Evolutionary conservation across 2,888 invertebrate species (phyloP), one percentile per base, ranked within the genome.

Genomic region (Patella depressa): DNA sequence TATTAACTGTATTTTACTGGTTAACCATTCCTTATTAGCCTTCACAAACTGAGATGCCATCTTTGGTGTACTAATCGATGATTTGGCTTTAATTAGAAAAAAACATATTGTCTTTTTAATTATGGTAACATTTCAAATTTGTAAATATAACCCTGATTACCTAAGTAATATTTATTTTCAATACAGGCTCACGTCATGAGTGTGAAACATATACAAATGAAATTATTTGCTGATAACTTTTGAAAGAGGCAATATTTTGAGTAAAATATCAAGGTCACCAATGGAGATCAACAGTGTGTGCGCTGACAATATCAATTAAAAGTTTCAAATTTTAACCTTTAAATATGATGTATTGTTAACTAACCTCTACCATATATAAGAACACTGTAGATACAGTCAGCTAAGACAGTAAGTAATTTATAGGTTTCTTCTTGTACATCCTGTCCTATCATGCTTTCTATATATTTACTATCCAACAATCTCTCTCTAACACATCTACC

Each of bases 1-100:
- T 54, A 90, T 83, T 14, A 83, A 80, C 24, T 89, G 87, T 24
- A 89, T 82, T 79, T 88, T 89, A 34, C 85, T 84, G 71, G 83
- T 81, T 70, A 89, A 81, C 89, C 89, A 90, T 72, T 89, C 88
- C 75, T 88, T 88, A 83, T 90, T 86, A 45, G 85, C 86, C 76
- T 88, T 89, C 81, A 88, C 85, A 78, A 89, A 90, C 74, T 85
- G 82, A 19, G 86, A 85, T 34, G 89, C 89, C 29, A 88, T 81
- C 29, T 86, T 79, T 9, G 89, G 89, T 2, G 88, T 88, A 24
- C 84, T 82, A 70, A 65, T 65, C 4, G 65, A 65, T 65, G 65
- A 65, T 24, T 65, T 65, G 65, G 65, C 65, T 65, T 9, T 24
- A 65, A 65, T 45, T 45, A 45, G 45, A 45, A 45, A 72, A 34